phyloP scores from a whole-genome alignment of 2,113 vertebrate species.

The Platysternon megacephalum region DNA sequence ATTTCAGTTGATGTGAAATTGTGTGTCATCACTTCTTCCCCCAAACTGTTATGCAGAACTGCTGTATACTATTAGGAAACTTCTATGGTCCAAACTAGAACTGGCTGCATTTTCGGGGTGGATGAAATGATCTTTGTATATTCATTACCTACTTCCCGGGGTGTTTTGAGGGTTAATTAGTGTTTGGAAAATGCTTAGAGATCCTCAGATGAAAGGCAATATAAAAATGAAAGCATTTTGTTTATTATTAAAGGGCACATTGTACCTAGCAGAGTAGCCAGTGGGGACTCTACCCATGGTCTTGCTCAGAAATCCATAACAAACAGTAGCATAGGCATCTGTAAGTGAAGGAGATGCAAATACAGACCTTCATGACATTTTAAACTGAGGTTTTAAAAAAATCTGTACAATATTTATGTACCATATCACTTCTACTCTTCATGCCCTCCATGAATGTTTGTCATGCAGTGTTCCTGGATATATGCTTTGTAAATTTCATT shows the following conservation, averaged over 20 bases:
- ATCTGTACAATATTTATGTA: neutral
- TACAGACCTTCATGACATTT: accelerated
- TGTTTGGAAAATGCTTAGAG: neutral
- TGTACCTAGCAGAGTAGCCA: neutral
- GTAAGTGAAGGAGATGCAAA: neutral
- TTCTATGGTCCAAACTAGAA: neutral
- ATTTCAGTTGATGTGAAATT: neutral
- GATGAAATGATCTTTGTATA: neutral
- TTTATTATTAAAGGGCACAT: neutral
- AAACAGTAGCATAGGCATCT: neutral
- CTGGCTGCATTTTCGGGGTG: neutral
- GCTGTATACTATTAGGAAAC: neutral
- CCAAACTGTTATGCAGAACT: neutral
- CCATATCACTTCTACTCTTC: neutral
- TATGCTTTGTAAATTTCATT: neutral
- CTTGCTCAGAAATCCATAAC: neutral
- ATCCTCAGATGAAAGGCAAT: neutral
- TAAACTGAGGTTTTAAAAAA: neutral
- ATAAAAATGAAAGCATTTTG: neutral
- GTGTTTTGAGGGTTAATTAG: too few relatives aligned
- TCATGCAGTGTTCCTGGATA: neutral
- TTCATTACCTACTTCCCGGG: too few relatives aligned
- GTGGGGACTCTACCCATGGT: accelerated
- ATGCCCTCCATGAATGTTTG: neutral
- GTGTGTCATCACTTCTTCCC: neutral